Evolutionary conservation across 64 coral and sea anemone genomes (phyloP), one percentile per base, ranked within the genome.

Genomic region (Cladopsammia gracilis): DNA sequence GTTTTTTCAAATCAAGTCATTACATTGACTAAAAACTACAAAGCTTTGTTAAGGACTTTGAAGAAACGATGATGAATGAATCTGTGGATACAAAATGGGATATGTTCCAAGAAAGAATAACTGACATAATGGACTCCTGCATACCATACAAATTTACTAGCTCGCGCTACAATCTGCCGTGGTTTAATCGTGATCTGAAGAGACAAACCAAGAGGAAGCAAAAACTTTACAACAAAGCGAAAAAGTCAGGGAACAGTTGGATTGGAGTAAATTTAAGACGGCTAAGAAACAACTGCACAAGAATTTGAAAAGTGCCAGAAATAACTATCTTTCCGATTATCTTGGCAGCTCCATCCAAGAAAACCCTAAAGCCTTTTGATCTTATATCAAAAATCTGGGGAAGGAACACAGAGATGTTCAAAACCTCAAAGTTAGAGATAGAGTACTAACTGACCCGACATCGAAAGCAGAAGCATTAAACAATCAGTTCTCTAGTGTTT

Each of bases 51-150:
- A 69, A 3, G 20, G 19, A 25, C 20, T 69, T 69, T 25, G 52
- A 81, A 81, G 52, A n/a, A 58, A n/a, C n/a, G n/a, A 54, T 58
- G 53, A 57, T 19, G 51, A 70, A 70, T 54, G 77, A 77, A 71
- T 78, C 84, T 61, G 91, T 93, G 47, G 91, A 93, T 78, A 44
- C 86, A 86, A 87, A 93, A 70, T 93, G 91, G 91, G 48, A 50
- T 23, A 80, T 87, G 53, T 93, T 93, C 70, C 61, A 87, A 79
- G 56, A 93, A 70, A 85, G 72, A 20, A 78, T 93, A 48, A 67
- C 86, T 56, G 44, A 7, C 64, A 88, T 88, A 88, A 88, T 88
- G 86, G 68, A 75, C 22, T 71, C 67, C 45, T 88, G 86, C 50
- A 88, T 88, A 88, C 66, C 86, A 11, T 68, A 75, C 22, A 88